These are phyloP conservation scores for Ianthella basta DNA, from an alignment of 37 sponge, comb jelly and placozoan genomes.

Conservation along the genomic window DNA sequence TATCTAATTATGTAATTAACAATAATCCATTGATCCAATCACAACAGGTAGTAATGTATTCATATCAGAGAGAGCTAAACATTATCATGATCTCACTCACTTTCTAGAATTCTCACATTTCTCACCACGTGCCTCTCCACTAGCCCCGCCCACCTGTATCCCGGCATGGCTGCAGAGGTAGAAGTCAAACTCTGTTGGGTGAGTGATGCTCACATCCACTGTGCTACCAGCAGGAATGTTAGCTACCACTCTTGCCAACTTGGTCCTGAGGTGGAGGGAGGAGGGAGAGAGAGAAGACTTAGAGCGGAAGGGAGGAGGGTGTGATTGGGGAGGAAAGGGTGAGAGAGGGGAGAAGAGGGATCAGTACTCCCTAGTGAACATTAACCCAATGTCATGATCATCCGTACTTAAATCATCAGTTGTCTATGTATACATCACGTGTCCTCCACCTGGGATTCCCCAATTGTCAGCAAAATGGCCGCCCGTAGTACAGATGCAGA, in stretches of 20 bases:
- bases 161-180: conserved; percentile 96
- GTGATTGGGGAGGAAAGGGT: background rate
- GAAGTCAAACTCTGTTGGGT: conserved; percentile 97
- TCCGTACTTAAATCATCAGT: no score
- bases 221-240: conserved; percentile 98
- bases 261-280: background rate
- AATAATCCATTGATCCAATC: no score
- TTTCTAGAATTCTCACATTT: no score
- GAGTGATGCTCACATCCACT: conserved; percentile 92
- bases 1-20: no score
- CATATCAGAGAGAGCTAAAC: no score
- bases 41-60: no score
- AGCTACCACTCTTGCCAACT: conserved; percentile 63
- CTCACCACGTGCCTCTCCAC: no score
- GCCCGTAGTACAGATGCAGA: no score
- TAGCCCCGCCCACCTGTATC: conserved; percentile 70
- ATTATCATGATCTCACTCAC: no score
- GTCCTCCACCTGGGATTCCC: background rate
- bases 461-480: no score
- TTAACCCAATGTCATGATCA: no score
- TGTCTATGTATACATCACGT: no score
- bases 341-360: background rate
- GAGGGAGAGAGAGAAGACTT: background rate
- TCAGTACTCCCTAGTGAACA: background rate
- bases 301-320: background rate